Evolutionary conservation across 2,113 vertebrate genomes (phyloP), one percentile per base, ranked within the genome.

Genomic region (Scopus umbretta): DNA sequence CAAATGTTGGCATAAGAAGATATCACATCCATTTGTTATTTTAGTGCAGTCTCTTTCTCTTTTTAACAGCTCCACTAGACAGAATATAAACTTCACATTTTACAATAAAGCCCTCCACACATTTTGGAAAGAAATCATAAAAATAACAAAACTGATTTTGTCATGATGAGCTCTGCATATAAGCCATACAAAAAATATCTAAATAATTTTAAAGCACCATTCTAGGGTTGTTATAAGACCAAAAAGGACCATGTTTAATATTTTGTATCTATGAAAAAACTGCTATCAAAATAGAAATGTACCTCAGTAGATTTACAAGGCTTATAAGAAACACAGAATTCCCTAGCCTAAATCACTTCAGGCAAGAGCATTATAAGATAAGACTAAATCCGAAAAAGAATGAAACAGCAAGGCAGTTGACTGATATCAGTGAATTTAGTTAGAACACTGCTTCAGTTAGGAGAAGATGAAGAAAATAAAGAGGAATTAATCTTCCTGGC

Each of bases 391-490:
- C 91, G 45, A 94, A 88, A 78, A 93, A 92, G 63, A 93, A 88
- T 71, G 82, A 88, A 96, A 86, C 14, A 67, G 83, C 43, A 86
- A 92, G 68, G 83, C 96, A 94, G 75, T 90, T 95, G 95, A 91
- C 83, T 81, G 88, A 25, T 79, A 93, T 17, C 15, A 16, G 56
- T 65, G 56, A 91, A 94, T 96, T 91, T 67, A 75, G 73, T 74
- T 68, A 93, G 83, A 96, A 92, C 63, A 36, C 30, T 75, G 86
- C 72, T 91, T 79, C 80, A 65, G 80, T 84, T 80, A 72, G 81
- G n/a, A 92, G 63, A 88, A 91, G 92, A 94, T 85, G 83, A 94
- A 93, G 94, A 93, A 89, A 95, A 92, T 96, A 72, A 94, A 93
- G 83, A 72, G 53, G 65, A 95, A 95, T 89, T 94, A 82, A 97